Base-by-base conservation (phyloP, 2,797 vertebrate genomes). In the Neostethus bicornis region DNA sequence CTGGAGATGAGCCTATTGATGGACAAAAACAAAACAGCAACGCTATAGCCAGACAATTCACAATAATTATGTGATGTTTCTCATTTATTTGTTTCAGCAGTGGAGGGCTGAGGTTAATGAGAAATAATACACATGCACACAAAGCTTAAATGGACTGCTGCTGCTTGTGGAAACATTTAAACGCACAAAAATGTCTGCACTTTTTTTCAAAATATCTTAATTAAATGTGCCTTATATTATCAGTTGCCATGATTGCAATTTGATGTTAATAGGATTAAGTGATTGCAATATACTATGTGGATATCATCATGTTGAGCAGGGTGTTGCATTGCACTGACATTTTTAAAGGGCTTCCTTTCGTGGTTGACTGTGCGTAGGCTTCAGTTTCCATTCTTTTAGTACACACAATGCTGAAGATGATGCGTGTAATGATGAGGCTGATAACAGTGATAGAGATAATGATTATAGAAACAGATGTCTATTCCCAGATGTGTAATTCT, bases 231-330 rank as follows among this genome's bases (percentile, higher is more conserved):
- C 49, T 61, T 78, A 71, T 52, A 60, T 69, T 70, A 31, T 31
- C n/a, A 58, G 83, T 89, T 79, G 59, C 80, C 84, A 80, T 83
- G 81, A 55, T 79, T 50, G 79, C 66, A 19, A 41, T 54, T 63
- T 56, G 49, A 53, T 5, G 13, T 43, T 89, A 83, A 87, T 85
- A 65, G 71, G 76, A 78, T 85, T 80, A 84, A 77, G 63, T 73
- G 70, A 75, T 81, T 73, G 62, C 50, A 55, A 48, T 81, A 77
- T 16, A 4, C 49, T 12, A 42, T 35, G 49, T 54, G 61, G 75
- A 75, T 66, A 72, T 68, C 24, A 49, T 46, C 31, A 25, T 62
- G 58, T 77, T 50, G 66, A 2, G 34, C 62, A 32, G 39, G 13
- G 42, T 64, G 20, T 41, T 51, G 23, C 34, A 7, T 37, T 28